A percentile compares a stretch with the other conserved stretches of the same genome.
Conservation (phyloP, 1,140 invertebrate species). For the Dendroctonus ponderosae region DNA sequence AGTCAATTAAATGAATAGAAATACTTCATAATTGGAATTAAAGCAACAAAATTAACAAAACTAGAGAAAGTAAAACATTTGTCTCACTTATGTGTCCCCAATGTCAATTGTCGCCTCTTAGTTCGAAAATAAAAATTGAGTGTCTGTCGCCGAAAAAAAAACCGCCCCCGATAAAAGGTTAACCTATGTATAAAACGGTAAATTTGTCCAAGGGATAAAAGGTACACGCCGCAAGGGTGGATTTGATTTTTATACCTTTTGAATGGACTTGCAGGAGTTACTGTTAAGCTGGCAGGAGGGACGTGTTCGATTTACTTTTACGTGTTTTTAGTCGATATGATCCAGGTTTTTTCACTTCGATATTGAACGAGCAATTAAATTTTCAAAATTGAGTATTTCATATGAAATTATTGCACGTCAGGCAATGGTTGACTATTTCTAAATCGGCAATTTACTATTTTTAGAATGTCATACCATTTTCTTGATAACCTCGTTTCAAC, state of each 20-base stretch:
- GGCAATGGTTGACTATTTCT: no score
- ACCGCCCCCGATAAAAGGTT: conserved; percentile 20
- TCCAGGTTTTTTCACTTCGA: background rate
- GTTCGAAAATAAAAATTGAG: conserved; percentile 18
- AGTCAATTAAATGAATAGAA: no score
- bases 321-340: background rate
- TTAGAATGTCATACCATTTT: no score
- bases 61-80: no score
- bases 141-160: conserved; percentile 6
- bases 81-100: no score
- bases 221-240: conserved; percentile 9
- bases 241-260: conserved; percentile 23
- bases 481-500: no score
- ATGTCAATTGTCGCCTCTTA: background rate
- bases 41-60: no score
- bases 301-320: background rate
- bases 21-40: no score
- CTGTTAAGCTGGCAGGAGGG: conserved; percentile 5
- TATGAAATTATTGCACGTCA: no score
- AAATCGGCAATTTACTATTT: no score
- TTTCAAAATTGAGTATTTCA: no score
- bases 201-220: conserved; percentile 25
- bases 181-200: conserved; percentile 18
- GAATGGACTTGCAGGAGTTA: conserved; percentile 15
- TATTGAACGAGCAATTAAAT: no score